A percentile compares a stretch with the other conserved stretches of the same genome.
phyloP scores from a whole-genome alignment of 2,797 vertebrate species.

The Botia kubotai region DNA sequence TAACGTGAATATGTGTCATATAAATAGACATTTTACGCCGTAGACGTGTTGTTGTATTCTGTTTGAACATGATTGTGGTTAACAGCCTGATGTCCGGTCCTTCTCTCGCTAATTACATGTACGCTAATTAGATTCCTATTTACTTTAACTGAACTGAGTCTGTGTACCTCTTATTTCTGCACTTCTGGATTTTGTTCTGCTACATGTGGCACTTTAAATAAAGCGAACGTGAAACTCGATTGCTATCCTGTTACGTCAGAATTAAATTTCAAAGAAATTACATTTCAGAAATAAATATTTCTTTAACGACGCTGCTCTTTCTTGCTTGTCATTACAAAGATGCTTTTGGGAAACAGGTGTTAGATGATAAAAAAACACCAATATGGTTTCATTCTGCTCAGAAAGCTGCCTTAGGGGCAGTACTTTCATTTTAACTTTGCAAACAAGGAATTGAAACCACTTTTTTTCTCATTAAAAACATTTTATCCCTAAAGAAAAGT shows the following conservation, averaged over 20 bases:
- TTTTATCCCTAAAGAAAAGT: not conserved
- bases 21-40: too few species aligned
- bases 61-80: not conserved
- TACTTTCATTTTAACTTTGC: conserved; percentile 16
- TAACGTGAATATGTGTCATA: too few species aligned
- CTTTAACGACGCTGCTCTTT: not conserved
- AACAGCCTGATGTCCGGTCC: not conserved
- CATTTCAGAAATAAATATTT: conserved; percentile 2
- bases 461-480: not conserved
- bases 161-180: not conserved
- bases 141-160: not conserved
- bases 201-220: not conserved
- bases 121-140: not conserved
- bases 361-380: not conserved
- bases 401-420: not conserved
- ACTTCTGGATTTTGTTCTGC: not conserved
- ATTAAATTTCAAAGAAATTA: not conserved
- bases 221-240: not conserved
- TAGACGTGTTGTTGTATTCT: too few species aligned
- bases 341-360: conserved; percentile 7
- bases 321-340: not conserved
- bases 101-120: not conserved
- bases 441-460: not conserved
- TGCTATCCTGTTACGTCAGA: conserved; percentile 7
- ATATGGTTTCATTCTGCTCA: not conserved